phyloP scores from a whole-genome alignment of 2,797 vertebrate species.

The Typhlichthys eigenmanni region DNA sequence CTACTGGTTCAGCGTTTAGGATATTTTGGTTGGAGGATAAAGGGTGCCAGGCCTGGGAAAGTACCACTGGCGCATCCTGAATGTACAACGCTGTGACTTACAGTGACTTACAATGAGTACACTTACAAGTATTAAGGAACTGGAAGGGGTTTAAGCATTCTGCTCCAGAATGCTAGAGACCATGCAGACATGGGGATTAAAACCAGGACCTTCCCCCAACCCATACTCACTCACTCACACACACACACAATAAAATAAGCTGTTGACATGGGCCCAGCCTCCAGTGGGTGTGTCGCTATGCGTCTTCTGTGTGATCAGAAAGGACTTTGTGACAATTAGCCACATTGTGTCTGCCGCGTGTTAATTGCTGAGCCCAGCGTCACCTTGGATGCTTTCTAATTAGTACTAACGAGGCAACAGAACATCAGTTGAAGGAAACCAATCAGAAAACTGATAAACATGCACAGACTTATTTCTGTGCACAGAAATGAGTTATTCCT shows the following conservation, averaged over 20 bases:
- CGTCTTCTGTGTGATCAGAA: slow-evolving; percentile 76
- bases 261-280: slow-evolving; percentile 18
- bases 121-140: no score
- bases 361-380: slow-evolving; percentile 89
- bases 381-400: slow-evolving; percentile 85
- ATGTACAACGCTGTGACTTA: slow-evolving; percentile 13
- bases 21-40: slow-evolving; percentile 46
- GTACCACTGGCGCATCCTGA: slow-evolving; percentile 52
- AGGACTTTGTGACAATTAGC: slow-evolving; percentile 88
- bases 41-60: slow-evolving; percentile 62
- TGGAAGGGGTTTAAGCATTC: no score
- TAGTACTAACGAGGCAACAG: slow-evolving; percentile 58
- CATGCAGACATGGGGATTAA: slow-evolving; percentile 12
- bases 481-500: no score
- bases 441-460: neutral
- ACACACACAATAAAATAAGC: slow-evolving; percentile 9
- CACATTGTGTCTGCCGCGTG: slow-evolving; percentile 83
- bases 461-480: neutral
- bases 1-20: slow-evolving; percentile 62
- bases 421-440: slow-evolving; percentile 16
- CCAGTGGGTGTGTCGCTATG: slow-evolving; percentile 23
- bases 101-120: no score
- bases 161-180: neutral
- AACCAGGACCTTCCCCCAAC: slow-evolving; percentile 4
- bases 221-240: neutral